Base-by-base conservation (phyloP, 2,797 vertebrate genomes). In the Nasua narica region DNA sequence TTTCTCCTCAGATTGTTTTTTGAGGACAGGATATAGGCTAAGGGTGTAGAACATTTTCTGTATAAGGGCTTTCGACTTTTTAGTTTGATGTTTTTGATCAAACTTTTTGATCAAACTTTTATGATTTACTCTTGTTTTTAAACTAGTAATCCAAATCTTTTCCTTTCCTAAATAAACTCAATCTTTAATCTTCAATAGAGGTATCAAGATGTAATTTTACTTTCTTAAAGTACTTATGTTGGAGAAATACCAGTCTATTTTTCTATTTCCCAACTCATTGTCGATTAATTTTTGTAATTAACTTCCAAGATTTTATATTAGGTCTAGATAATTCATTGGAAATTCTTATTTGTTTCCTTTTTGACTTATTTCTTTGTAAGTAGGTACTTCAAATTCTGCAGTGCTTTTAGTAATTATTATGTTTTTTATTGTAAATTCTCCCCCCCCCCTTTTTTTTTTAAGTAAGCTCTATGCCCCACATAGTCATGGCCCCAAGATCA, bases 101-200 rank as follows among this genome's bases (percentile, higher is more conserved):
- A 43, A 19, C 46, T 88, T 96, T 85, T 88, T 88, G 50, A 69
- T 85, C 23, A 93, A 43, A 19, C 46, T 88, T 96, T 85, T 88
- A 35, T 88, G 56, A 50, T 89, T 74, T 88, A 50, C 32, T 67
- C 4, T 76, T 76, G 32, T 90, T 95, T 95, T 94, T 79, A 84
- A 85, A 58, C 48, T 56, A 79, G 86, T 92, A 84, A 78, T 32
- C 72, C 32, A 79, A 60, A 40, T 77, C 14, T 90, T 91, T 78
- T 70, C 23, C 50, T 92, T 90, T 90, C 52, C 91, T 93, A 79
- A 87, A 56, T 87, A 92, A 67, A 93, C 10, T 4, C 11, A 56
- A 12, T 87, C 11, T 32, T 84, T 88, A 62, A 19, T 87, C 7
- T 37, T 84, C 84, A 79, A 40, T 79, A n/a, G 77, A 72, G 89